Evolutionary conservation across 2,797 vertebrate species (phyloP), one percentile per base, ranked within the genome.

Genomic region (Lepus oiostolus): DNA sequence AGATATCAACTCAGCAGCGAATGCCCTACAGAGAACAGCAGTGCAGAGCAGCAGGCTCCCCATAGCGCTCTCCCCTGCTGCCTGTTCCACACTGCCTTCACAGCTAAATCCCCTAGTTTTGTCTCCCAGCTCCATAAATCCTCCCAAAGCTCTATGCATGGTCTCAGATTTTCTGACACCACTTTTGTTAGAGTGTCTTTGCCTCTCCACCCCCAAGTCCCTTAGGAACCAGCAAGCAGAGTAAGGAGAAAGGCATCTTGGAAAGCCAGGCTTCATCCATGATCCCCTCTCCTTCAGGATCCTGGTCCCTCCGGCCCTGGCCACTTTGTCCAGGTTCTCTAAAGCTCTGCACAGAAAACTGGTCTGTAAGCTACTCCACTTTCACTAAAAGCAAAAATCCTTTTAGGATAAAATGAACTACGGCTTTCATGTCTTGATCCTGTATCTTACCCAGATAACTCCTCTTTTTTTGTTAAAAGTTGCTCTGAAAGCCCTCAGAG

Each of bases 361-460:
- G 24, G 47, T 75, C 13, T 83, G 70, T 4, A 81, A 76, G 60
- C 62, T 63, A 67, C 28, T 74, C 80, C 7, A 32, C 63, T 94
- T 84, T 71, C 63, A 65, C 58, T 85, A 63, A 90, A 85, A 90
- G n/a, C 32, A 96, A 28, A 94, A 96, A 85, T 88, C n/a, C 67
- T 71, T 92, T 77, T 60, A 35, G 50, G 52, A 62, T 14, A 86
- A 88, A 35, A 7, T 32, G 21, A 88, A 70, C 52, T 91, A 38
- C 2, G 42, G 28, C 79, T 81, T 81, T 91, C 35, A 82, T 74
- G 80, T 88, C 32, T 85, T 84, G 52, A 62, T 16, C 81, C n/a
- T 94, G 24, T 62, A 14, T 80, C 52, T 60, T 63, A 58, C 21
- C 24, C 88, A 85, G 54, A 38, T 24, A 80, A 32, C 21, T 4